Conservation (phyloP, 2,888 invertebrate species). For the Ceriagrion tenellum region DNA sequence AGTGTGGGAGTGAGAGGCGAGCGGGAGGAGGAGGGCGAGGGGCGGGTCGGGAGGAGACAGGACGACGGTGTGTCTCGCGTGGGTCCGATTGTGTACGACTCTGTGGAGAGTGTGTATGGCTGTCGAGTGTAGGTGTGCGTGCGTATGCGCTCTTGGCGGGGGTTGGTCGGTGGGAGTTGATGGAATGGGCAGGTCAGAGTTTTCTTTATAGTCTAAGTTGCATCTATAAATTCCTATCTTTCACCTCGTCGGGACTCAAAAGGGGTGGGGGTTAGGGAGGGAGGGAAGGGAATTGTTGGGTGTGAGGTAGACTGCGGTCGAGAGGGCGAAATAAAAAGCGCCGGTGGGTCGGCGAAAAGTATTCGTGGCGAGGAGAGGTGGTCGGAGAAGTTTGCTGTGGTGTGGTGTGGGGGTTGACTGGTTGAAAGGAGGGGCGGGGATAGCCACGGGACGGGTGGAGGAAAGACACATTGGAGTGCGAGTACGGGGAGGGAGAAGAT, state of each 20-base stretch:
- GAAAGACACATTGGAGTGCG: neutral
- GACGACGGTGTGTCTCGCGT: neutral
- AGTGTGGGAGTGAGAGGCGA: neutral
- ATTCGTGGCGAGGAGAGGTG: neutral
- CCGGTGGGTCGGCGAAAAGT: neutral
- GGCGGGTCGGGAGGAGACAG: neutral
- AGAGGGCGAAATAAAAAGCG: neutral
- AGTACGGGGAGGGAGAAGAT: too few relatives aligned
- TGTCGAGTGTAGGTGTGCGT: neutral
- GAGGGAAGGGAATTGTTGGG: neutral
- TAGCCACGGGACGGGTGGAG: neutral
- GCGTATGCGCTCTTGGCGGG: neutral
- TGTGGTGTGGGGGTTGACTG: neutral
- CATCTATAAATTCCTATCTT: conserved; percentile 67
- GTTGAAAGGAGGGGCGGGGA: neutral
- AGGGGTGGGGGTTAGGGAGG: neutral
- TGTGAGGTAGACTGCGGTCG: neutral
- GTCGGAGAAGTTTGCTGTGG: neutral
- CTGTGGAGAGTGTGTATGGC: neutral
- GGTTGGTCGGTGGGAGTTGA: conserved; percentile 44
- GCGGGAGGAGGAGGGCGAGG: neutral
- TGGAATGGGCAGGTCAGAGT: conserved; percentile 52
- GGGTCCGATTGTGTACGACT: neutral
- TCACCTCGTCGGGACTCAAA: conserved; percentile 30
- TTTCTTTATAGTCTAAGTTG: conserved; percentile 65